Conservation (phyloP, 2,888 invertebrate species). For the Erebia palarica region DNA sequence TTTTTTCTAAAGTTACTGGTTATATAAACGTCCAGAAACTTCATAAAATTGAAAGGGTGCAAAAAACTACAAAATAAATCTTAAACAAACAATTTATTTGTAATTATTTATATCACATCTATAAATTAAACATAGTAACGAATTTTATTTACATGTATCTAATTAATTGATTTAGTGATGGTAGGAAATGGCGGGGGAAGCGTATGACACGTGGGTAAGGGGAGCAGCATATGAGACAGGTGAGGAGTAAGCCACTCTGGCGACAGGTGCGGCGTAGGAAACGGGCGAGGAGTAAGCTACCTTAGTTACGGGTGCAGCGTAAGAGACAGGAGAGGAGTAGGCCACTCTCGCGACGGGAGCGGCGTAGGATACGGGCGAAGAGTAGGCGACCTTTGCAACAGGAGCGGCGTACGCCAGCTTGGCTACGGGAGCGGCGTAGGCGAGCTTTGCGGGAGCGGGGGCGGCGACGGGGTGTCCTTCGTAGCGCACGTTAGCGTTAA, state of each 20-base stretch:
- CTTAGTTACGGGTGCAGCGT: constrained; percentile 45
- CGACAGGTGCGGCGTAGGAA: constrained; percentile 42
- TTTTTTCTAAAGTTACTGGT: too few species aligned
- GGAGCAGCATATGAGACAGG: constrained; percentile 41
- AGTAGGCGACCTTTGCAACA: constrained; percentile 67
- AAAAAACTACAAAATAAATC: constrained; percentile 34
- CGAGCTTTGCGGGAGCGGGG: constrained; percentile 46
- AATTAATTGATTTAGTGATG: constrained; percentile 55
- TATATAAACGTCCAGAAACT: constrained; percentile 27
- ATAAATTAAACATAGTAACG: constrained; percentile 40
- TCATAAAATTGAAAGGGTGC: constrained; percentile 36
- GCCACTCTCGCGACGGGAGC: constrained; percentile 45
- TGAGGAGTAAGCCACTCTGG: constrained; percentile 63
- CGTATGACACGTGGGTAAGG: constrained; percentile 60
- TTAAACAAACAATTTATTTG: constrained; percentile 54
- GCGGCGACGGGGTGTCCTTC: constrained; percentile 49
- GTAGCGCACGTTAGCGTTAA: constrained; percentile 74
- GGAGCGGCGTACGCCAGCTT: constrained; percentile 63
- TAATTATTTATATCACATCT: constrained; percentile 42
- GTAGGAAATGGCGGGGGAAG: constrained; percentile 67
- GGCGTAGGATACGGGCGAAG: constrained; percentile 45
- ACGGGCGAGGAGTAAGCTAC: constrained; percentile 44
- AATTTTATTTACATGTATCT: constrained; percentile 13
- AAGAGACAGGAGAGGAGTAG: constrained; percentile 33
- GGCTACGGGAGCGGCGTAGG: constrained; percentile 47